Evolutionary conservation across 2,888 invertebrate species (phyloP), one percentile per base, ranked within the genome.

Genomic region (Volucella inflata): DNA sequence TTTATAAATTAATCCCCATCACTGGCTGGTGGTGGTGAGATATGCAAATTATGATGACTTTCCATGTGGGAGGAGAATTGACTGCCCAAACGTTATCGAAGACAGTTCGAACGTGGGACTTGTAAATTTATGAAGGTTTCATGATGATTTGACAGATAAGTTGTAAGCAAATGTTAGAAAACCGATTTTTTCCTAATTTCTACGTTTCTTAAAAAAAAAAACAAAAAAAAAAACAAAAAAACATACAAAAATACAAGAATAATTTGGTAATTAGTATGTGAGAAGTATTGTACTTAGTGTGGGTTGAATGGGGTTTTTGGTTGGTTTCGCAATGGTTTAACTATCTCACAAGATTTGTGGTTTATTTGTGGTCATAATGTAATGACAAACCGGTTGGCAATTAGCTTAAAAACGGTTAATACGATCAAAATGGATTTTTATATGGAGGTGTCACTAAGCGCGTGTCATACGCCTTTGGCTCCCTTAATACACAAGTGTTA

Each of bases 51-150:
- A 44, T 30, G 30, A 60, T 40, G 42, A 48, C n/a, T 6, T 8
- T n/a, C 30, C 48, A 67, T 60, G 79, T 75, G 70, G 80, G 84
- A 71, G 75, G 75, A 16, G 46, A 30, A 30, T 6, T 30, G 30
- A 30, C 30, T 30, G 1, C 55, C 55, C 17, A 48, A 57, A 44
- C 14, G 12, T 38, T 42, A 44, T 16, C 46, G 11, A 57, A 44
- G 81, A 81, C 64, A 75, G 44, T 51, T 51, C 62, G 46, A 59
- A 75, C 53, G 84, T 84, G 80, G 84, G 84, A 80, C 50, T 84
- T 80, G 65, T 75, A 53, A 70, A 75, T 70, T 84, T 76, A 71
- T 83, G 83, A 80, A 79, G 84, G 80, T 55, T 80, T 75, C 42
- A 17, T 48, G 83, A 70, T 83, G 70, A 83, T 57, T 78, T 75